Evolutionary conservation across 2,888 invertebrate genomes (phyloP), one percentile per base, ranked within the genome.

Genomic region (Yponomeuta cagnagella): DNA sequence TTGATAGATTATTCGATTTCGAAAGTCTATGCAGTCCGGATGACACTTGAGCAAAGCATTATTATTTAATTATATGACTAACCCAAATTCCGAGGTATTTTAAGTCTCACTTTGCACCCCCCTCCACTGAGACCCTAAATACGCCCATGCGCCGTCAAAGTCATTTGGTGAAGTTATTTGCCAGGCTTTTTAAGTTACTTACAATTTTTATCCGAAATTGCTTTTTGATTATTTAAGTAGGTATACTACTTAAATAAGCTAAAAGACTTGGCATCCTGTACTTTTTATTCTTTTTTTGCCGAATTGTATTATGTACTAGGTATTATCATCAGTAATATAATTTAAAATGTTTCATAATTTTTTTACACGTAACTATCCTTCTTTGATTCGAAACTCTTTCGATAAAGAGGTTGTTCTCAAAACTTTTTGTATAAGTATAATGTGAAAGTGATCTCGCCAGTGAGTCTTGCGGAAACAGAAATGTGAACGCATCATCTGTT

Each of bases 371-470:
- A 52, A 52, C 12, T 2, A 15, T 58, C 15, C 5, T 58, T 58
- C 5, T 58, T 12, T 5, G 52, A 15, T 58, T 58, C 52, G 52
- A 58, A 58, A 58, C 52, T 58, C 15, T 12, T 15, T 58, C 52
- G 52, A 12, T 1, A 58, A 58, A 58, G 52, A 58, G 52, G 52
- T 58, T 58, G 52, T 58, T 58, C 52, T 58, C 12, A 15, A 12
- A 58, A 58, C 52, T 15, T 15, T 12, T 58, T 58, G 12, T 58
- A 15, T 58, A 43, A 43, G 43, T 58, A 15, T 15, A 5, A 58
- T 76, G 81, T 80, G 81, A 82, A 81, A 80, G 81, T 80, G 52
- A 69, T 58, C 43, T 69, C 69, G 70, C 31, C 65, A 65, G 9
- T 31, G 65, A 72, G 72, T 66, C 66, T 70, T 63, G 70, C 72